Conservation (phyloP, 2,888 invertebrate genomes). For the Ceratothoa steindachneri region DNA sequence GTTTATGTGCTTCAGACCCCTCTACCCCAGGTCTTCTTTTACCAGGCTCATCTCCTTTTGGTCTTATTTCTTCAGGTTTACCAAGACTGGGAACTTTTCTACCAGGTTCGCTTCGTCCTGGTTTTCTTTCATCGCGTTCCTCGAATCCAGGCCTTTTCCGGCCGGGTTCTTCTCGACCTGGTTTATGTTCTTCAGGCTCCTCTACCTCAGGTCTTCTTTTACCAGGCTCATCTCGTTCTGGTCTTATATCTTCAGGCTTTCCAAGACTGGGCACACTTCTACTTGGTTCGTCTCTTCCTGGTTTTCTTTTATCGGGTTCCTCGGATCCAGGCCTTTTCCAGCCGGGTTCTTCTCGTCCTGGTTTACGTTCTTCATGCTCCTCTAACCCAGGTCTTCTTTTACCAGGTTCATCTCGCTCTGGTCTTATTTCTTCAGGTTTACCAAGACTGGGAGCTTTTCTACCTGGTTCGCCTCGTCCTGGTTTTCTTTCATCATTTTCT, state of each 20-base stretch:
- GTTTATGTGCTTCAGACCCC: neutral
- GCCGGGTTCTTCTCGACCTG: slow-evolving; percentile 9
- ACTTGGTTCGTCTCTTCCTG: slow-evolving; percentile 19
- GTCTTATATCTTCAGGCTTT: neutral
- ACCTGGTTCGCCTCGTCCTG: slow-evolving; percentile 14
- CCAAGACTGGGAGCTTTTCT: slow-evolving; percentile 11
- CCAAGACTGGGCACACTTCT: too few species aligned
- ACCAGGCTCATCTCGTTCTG: slow-evolving; percentile 3
- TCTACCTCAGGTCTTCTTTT: slow-evolving; percentile 11
- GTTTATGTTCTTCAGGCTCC: neutral
- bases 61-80: slow-evolving; percentile 15
- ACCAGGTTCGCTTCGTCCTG: neutral
- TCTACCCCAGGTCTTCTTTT: too few species aligned
- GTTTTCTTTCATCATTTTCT: neutral
- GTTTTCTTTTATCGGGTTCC: slow-evolving; percentile 11
- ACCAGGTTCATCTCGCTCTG: slow-evolving; percentile 11
- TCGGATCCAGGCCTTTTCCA: neutral
- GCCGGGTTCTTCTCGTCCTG: neutral
- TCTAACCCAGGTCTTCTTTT: slow-evolving; percentile 10
- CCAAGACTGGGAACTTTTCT: slow-evolving; percentile 13
- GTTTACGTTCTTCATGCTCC: slow-evolving; percentile 7
- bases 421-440: slow-evolving; percentile 16
- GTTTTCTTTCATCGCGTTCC: slow-evolving; percentile 1
- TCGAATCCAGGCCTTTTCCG: too few species aligned
- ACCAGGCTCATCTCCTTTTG: neutral